These are phyloP conservation scores for Balaeniceps rex DNA, from an alignment of 2,113 vertebrate species.

Conservation along the genomic window DNA sequence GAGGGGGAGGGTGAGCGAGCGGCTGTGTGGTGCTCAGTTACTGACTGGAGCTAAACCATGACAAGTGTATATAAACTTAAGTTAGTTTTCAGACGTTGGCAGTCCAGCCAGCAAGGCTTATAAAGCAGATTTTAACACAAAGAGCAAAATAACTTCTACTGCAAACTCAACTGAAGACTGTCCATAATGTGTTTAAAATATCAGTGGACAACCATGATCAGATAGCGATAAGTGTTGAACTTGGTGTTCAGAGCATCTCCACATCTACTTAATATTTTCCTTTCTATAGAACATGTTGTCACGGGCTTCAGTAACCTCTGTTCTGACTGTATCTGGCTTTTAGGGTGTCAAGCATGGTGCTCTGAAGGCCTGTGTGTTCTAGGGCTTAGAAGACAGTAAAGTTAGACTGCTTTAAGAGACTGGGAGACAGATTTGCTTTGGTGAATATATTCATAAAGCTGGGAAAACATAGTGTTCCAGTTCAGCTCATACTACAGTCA, in stretches of 20 bases:
- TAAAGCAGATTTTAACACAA: neutral
- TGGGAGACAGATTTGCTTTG: neutral
- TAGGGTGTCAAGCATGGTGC: neutral
- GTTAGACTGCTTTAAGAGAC: neutral
- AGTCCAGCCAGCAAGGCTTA: neutral
- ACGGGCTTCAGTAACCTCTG: neutral
- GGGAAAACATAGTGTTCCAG: neutral
- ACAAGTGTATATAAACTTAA: neutral
- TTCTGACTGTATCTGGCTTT: neutral
- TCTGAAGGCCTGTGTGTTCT: neutral
- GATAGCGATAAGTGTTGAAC: neutral
- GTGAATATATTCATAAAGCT: neutral
- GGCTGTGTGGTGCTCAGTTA: too few species aligned
- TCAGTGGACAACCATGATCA: neutral
- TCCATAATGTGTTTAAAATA: accelerated
- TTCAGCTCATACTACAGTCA: neutral
- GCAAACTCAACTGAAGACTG: neutral
- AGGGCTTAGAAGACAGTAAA: neutral
- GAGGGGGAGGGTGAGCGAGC: too few species aligned
- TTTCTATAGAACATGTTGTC: neutral
- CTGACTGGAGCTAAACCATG: too few species aligned
- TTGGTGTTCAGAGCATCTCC: neutral
- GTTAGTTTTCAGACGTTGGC: neutral
- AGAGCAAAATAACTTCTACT: neutral
- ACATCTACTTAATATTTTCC: neutral